Evolutionary conservation across 2,888 invertebrate genomes (phyloP).

Genomic region (Hemicrepidius hirtus): DNA sequence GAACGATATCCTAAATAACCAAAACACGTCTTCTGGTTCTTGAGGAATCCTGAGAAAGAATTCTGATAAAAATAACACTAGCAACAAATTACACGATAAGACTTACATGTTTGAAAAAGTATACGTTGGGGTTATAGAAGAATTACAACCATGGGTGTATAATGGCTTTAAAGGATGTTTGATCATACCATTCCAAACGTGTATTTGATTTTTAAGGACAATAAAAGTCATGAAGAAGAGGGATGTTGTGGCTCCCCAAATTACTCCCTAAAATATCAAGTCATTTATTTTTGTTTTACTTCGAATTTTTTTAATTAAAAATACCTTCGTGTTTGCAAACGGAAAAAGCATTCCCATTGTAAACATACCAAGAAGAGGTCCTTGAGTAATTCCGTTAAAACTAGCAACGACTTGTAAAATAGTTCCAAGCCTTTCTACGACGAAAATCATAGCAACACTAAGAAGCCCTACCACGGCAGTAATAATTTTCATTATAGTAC

Average conservation of each 20-base stretch:
- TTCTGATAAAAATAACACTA: background rate
- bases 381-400: constrained; percentile 78
- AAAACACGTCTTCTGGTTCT: background rate
- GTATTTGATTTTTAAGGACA: constrained; percentile 72
- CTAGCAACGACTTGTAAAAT: constrained; percentile 79
- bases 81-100: background rate
- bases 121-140: too few relatives aligned
- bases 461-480: constrained; percentile 74
- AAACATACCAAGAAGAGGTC: constrained; percentile 79
- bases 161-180: constrained; percentile 41
- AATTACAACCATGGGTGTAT: constrained; percentile 48
- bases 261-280: constrained; percentile 72
- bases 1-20: constrained; percentile 25
- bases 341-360: constrained; percentile 80
- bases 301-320: background rate
- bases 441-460: constrained; percentile 74
- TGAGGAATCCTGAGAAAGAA: too few relatives aligned
- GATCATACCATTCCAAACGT: constrained; percentile 47
- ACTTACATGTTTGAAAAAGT: constrained; percentile 2
- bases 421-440: constrained; percentile 77
- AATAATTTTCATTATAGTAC: constrained; percentile 76
- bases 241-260: constrained; percentile 74
- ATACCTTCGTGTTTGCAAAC: constrained; percentile 76
- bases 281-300: constrained; percentile 63
- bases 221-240: constrained; percentile 74